Evolutionary conservation across 2,888 invertebrate genomes (phyloP), one percentile per base, ranked within the genome.

Genomic region (Eueremaeus valkanovi): DNA sequence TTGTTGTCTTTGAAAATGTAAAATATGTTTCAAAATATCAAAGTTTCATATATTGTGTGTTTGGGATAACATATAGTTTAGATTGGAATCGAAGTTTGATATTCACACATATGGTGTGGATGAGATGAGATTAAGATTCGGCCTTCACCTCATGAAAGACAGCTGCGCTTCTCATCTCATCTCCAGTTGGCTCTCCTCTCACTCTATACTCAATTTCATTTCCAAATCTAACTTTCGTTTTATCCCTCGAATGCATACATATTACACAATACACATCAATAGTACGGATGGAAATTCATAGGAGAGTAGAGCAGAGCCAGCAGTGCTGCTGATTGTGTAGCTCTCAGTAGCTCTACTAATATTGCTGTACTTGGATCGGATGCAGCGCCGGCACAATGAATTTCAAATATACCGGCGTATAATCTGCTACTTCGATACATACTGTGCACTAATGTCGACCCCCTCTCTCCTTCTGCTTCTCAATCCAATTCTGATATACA

Each of bases 131-230:
- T 68, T 68, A 68, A 68, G 68, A 33, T 40, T 68, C 42, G 68
- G 33, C 42, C 40, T n/a, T 18, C 68, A 68, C 68, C 68, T 68
- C 68, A 68, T 68, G 68, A 68, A 68, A 68, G 68, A 68, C 68
- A 68, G 13, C 68, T 68, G 68, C 68, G 68, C 68, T 68, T 68
- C 68, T 42, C 68, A 42, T 42, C 31, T 40, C 40, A 33, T 61
- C 8, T 61, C 31, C 31, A 31, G 29, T 27, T 29, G 45, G 45
- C 5, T 24, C 27, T 68, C 68, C 42, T 13, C 68, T 68, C 68
- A 3, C 68, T 68, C 42, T 36, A 40, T 61, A 68, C 68, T 68
- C 40, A n/a, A 55, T 55, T 27, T 55, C 27, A 55, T 55, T 55
- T 55, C 5, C 27, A 55, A 55, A 55, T 1, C 21, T 51, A 3